Evolutionary conservation across 2,888 invertebrate species (phyloP), one percentile per base, ranked within the genome.

Genomic region (Dynastes hyllus): DNA sequence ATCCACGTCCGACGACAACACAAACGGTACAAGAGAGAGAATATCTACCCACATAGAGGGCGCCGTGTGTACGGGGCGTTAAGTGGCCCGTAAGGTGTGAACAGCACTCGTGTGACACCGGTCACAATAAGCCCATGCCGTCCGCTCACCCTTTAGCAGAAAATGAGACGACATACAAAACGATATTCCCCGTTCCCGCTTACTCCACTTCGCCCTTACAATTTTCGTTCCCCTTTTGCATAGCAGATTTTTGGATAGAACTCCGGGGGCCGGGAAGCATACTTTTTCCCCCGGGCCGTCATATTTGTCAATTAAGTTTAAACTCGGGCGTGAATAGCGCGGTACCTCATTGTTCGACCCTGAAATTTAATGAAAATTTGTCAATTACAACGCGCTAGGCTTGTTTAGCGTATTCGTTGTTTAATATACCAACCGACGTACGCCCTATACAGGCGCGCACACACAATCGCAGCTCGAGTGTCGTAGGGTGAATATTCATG

Each of bases 71-170:
- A 77, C 66, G 79, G 80, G 82, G 81, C 82, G 79, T 82, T 83
- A 83, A 84, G 85, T 84, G 84, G 83, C 82, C 82, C 81, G 80
- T 79, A 83, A 85, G 84, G 84, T 85, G 84, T 80, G 83, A 84
- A 83, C 82, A 80, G 80, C 81, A 81, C 83, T 82, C 83, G 81
- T 82, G 81, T 82, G 83, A 82, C 84, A 83, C 83, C 83, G 79
- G 81, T 82, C 83, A 85, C 83, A 84, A 83, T 83, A 84, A 81
- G 80, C 81, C 71, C 27, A 37, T 3, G 73, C 11, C 55, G 37
- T 16, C 16, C 40, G 32, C 45, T 16, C 66, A 40, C 13, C 16
- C 16, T 37, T 11, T 11, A 45, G 37, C 32, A 13, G 32, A 65
- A 40, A 67, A 67, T 22, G 67, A 67, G 16, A 53, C 51, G 58